Base-by-base conservation (phyloP, 1,140 invertebrate species). In the Drosophila carrolli region DNA sequence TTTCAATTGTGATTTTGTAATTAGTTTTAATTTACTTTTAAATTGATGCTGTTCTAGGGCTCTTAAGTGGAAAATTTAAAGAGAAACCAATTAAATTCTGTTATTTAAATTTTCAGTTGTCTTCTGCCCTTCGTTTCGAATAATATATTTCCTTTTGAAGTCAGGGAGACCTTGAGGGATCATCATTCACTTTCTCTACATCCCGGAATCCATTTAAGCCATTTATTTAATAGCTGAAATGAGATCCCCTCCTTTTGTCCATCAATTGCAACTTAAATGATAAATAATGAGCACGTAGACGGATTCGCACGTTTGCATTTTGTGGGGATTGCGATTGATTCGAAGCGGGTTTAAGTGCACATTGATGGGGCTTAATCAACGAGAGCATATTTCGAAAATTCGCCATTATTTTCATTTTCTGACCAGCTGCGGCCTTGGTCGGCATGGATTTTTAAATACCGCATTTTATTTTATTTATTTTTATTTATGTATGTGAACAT, bases 281-380 rank as follows among this genome's bases (percentile, higher is more conserved):
- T 78, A 75, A 86, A 86, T 86, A 86, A 78, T 86, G 75, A 78
- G 71, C 74, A 75, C 61, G 61, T 60, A 55, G 60, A 43, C 32
- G 11, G 56, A 38, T 86, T 82, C 67, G 51, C 81, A 73, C 81
- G 61, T 66, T 75, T 16, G 56, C 47, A 58, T 63, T 79, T 54
- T 63, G 40, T 8, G 16, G 53, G 29, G 23, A 74, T 73, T 57
- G n/a, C 27, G 56, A 74, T 75, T 59, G 60, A 46, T 55, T 53
- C 43, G 48, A 6, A 37, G 19, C 23, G 70, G 48, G 65, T 53
- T 88, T 88, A 83, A 88, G 67, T 76, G 70, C 48, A 48, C 75
- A 70, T 79, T 79, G 71, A 88, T 82, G 79, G 62, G 37, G 56
- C 78, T 82, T 88, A 81, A 85, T 86, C 82, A 78, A 61, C 41